Conservation (phyloP, 2,113 vertebrate species). For the Pomatostomus ruficeps region DNA sequence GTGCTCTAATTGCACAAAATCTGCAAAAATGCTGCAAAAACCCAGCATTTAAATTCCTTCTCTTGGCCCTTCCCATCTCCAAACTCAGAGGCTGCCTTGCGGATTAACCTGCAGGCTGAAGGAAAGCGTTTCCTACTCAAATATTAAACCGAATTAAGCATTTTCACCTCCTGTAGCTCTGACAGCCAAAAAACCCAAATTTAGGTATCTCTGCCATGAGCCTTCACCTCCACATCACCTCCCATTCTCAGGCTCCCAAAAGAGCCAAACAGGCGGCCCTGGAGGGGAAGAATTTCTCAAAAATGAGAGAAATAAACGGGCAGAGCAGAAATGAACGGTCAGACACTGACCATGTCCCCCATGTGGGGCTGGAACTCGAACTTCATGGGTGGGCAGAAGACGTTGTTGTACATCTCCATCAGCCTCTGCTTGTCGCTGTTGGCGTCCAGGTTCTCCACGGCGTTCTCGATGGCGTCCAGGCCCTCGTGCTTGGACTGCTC, state of each 20-base stretch:
- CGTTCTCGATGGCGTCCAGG: conserved; percentile 90
- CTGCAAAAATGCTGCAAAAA: neutral
- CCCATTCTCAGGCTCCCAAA: neutral
- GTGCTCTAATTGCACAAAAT: too few relatives aligned
- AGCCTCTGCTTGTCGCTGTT: conserved; percentile 94
- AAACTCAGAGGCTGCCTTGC: neutral
- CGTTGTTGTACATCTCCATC: conserved; percentile 98
- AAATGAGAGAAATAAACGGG: accelerated
- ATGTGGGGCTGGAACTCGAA: conserved; percentile 99
- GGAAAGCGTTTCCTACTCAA: neutral
- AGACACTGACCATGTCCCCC: conserved; percentile 87
- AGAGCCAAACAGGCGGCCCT: neutral
- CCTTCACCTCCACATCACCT: accelerated
- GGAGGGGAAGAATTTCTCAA: accelerated
- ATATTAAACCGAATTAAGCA: neutral
- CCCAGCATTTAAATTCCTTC: neutral
- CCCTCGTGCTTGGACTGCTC: conserved; percentile 93
- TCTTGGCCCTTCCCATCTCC: neutral
- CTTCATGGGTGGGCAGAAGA: conserved; percentile 95
- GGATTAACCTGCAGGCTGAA: neutral
- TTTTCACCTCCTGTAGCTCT: neutral
- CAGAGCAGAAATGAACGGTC: neutral
- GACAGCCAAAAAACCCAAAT: accelerated
- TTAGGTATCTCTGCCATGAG: accelerated
- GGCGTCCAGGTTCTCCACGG: conserved; percentile 90